Percentiles rank a stretch among this genome's conserved stretches.
Conservation (phyloP, 2,797 vertebrate genomes). For the Pogoniulus pusillus region DNA sequence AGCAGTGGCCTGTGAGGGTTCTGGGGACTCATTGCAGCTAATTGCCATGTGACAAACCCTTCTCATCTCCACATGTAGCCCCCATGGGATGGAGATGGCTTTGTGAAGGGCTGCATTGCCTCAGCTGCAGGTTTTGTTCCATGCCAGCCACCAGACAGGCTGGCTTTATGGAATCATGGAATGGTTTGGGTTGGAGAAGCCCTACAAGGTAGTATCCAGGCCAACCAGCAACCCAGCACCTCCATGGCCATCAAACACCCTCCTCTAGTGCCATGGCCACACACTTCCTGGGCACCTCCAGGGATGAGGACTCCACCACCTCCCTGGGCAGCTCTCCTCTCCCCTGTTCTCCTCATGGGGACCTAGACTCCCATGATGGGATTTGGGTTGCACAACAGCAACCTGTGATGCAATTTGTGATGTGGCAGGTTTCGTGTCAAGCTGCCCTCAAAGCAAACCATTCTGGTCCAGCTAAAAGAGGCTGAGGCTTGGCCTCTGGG, state of each 20-base stretch:
- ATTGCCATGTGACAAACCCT: not conserved
- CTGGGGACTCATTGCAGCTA: not conserved
- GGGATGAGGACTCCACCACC: no score
- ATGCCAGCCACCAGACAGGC: not conserved
- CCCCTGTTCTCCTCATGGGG: not conserved
- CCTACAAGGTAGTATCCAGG: no score
- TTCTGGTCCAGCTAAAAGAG: not conserved
- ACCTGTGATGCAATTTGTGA: not conserved
- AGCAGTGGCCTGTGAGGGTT: not conserved
- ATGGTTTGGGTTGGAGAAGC: no score
- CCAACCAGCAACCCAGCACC: no score
- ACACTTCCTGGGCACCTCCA: no score
- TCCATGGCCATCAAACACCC: no score
- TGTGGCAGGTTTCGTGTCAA: not conserved
- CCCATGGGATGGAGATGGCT: rapidly evolving
- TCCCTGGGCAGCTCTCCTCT: no score
- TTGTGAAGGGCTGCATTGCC: not conserved
- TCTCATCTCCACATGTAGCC: not conserved
- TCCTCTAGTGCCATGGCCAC: no score
- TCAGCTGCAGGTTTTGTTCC: not conserved
- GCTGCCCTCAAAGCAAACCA: not conserved
- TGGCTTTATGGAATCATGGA: not conserved
- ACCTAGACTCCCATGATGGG: not conserved
- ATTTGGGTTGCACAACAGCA: rapidly evolving
- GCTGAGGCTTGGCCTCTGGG: not conserved